Percentiles rank a stretch among this genome's conserved stretches.
Conservation (phyloP, 2,113 vertebrate genomes). For the Thermophis baileyi region DNA sequence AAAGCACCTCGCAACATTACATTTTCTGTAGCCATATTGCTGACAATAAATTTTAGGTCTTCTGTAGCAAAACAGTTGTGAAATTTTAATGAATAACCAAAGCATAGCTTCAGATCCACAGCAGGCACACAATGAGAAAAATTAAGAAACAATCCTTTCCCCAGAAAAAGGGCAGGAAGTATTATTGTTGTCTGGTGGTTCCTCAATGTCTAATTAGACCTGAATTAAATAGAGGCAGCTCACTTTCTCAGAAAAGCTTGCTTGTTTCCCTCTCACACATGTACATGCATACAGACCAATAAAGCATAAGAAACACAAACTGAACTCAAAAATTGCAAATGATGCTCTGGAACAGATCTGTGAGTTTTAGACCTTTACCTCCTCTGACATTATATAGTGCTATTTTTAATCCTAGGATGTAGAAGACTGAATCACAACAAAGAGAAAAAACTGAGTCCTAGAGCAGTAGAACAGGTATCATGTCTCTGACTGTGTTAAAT, state of each 20-base stretch:
- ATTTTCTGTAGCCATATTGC: constrained; percentile 39
- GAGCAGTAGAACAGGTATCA: neutral
- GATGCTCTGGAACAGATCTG: neutral
- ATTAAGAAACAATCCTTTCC: neutral
- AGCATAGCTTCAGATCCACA: constrained; percentile 26
- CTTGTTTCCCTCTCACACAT: neutral
- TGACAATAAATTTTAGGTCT: constrained; percentile 61
- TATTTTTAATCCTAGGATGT: constrained; percentile 21
- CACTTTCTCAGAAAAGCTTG: neutral
- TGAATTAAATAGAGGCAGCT: neutral
- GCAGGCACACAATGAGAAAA: constrained; percentile 10
- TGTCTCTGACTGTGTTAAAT: neutral
- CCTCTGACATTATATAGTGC: neutral
- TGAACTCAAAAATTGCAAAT: constrained; percentile 7
- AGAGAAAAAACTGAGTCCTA: neutral
- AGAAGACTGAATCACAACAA: constrained; percentile 15
- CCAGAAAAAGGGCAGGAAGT: constrained; percentile 20
- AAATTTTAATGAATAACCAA: constrained; percentile 44
- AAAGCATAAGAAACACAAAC: constrained; percentile 1
- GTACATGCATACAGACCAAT: neutral
- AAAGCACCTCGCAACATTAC: constrained; percentile 37
- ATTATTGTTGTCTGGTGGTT: constrained; percentile 8
- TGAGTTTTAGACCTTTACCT: neutral
- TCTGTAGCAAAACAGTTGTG: constrained; percentile 47
- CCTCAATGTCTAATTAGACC: neutral